Evolutionary conservation across 2,797 vertebrate genomes (phyloP).

Genomic region (Sus cebifrons): DNA sequence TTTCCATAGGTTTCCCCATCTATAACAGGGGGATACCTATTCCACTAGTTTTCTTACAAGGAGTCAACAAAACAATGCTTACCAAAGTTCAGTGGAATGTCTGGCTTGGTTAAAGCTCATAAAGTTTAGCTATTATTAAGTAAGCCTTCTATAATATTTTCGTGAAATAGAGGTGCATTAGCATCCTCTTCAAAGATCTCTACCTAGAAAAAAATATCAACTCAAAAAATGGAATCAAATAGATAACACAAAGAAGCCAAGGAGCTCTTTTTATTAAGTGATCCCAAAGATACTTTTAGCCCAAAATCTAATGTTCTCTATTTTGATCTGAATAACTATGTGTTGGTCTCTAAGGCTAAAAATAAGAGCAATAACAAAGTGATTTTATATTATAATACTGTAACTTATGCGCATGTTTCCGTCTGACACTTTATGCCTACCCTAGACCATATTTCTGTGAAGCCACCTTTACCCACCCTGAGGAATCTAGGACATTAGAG

Average conservation of each 20-base stretch:
- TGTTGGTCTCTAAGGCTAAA: background rate
- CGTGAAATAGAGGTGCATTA: background rate
- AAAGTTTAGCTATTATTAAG: background rate
- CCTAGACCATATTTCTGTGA: background rate
- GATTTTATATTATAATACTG: background rate
- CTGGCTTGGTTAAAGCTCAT: background rate
- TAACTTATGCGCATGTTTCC: background rate
- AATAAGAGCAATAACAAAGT: background rate
- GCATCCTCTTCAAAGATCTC: background rate
- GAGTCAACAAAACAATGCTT: background rate
- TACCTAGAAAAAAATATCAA: background rate
- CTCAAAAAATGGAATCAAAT: background rate
- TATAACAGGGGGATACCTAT: background rate
- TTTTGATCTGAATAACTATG: slow-evolving; percentile 2
- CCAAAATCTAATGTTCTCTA: background rate
- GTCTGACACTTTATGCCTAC: background rate
- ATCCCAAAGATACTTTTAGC: background rate
- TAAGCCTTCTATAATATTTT: background rate
- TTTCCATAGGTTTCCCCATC: background rate
- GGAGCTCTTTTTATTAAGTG: background rate
- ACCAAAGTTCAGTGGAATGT: background rate
- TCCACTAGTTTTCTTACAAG: background rate
- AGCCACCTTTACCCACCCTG: background rate
- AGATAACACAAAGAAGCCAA: background rate
- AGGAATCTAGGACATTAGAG: background rate